A percentile compares a stretch with the other conserved stretches of the same genome.
Conservation (phyloP, 30 jellyfish, hydroid and myxozoan species). For the Aurelia sp. region DNA sequence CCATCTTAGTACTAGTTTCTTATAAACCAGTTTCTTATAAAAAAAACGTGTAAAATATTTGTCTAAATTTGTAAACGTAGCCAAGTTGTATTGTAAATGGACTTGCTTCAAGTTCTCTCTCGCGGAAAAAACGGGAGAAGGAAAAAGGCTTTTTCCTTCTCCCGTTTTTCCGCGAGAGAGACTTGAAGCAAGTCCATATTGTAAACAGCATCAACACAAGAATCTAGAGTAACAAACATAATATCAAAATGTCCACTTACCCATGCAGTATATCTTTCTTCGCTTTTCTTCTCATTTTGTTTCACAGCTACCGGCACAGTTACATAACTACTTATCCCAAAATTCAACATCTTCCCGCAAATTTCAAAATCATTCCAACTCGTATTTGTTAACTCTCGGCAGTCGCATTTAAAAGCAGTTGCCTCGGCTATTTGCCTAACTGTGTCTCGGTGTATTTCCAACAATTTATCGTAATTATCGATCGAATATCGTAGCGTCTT, state of each 20-base stretch:
- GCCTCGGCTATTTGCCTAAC: conserved; percentile 80
- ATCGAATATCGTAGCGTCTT: conserved; percentile 45
- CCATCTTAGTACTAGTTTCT: too few relatives aligned
- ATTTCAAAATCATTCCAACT: conserved; percentile 81
- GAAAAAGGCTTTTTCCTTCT: too few relatives aligned
- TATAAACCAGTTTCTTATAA: too few relatives aligned
- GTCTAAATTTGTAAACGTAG: too few relatives aligned
- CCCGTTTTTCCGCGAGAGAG: too few relatives aligned
- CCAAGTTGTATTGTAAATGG: too few relatives aligned
- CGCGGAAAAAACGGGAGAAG: too few relatives aligned
- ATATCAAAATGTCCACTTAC: conserved; percentile 36
- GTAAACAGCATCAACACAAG: too few relatives aligned
- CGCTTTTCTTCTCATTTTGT: conserved; percentile 18
- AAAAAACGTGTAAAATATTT: too few relatives aligned
- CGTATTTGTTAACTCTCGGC: conserved; percentile 42
- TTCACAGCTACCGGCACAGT: conserved; percentile 79
- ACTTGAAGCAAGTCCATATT: too few relatives aligned
- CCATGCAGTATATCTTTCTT: conserved; percentile 84
- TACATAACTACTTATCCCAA: conserved; percentile 75
- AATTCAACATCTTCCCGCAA: conserved; percentile 69
- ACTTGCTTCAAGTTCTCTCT: too few relatives aligned
- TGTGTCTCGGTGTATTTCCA: conserved; percentile 86
- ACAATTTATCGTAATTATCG: conserved; percentile 76
- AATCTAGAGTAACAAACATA: too few relatives aligned
- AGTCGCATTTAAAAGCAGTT: conserved; percentile 70